Conservation (phyloP, 2,797 vertebrate species). For the Anguilla megastoma region DNA sequence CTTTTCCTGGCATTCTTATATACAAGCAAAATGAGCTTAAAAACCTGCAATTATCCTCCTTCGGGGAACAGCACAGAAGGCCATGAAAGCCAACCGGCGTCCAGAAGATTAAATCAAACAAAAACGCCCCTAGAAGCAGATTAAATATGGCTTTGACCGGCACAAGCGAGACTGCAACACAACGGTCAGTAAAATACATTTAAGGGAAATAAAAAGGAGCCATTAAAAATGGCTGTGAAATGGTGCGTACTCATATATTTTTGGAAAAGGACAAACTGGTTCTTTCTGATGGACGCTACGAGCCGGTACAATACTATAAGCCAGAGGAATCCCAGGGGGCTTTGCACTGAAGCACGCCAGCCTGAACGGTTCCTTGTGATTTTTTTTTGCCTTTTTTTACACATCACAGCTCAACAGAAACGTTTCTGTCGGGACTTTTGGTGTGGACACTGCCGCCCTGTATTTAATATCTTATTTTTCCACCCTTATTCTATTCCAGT, state of each 20-base stretch:
- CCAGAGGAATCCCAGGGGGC: not conserved
- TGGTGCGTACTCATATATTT: not conserved
- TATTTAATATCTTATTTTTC: not conserved
- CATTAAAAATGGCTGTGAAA: not conserved
- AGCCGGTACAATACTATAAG: not conserved
- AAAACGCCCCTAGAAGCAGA: not conserved
- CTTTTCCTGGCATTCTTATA: not conserved
- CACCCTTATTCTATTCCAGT: not conserved
- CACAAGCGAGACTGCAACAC: not conserved
- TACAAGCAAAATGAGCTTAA: not conserved
- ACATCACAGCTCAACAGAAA: not conserved
- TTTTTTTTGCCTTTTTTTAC: too few species aligned
- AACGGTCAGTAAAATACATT: not conserved
- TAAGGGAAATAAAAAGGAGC: not conserved
- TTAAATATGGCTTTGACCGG: not conserved
- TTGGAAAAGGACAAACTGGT: constrained; percentile 12
- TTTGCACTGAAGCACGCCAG: not conserved
- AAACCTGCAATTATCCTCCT: not conserved
- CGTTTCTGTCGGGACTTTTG: not conserved
- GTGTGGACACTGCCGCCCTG: not conserved
- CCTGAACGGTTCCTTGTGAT: not conserved
- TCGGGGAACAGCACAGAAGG: not conserved
- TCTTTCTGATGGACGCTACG: not conserved
- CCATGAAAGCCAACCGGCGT: not conserved
- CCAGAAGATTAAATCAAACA: not conserved